Evolutionary conservation across 2,888 invertebrate species (phyloP), one percentile per base, ranked within the genome.

Genomic region (Trilocha varians): DNA sequence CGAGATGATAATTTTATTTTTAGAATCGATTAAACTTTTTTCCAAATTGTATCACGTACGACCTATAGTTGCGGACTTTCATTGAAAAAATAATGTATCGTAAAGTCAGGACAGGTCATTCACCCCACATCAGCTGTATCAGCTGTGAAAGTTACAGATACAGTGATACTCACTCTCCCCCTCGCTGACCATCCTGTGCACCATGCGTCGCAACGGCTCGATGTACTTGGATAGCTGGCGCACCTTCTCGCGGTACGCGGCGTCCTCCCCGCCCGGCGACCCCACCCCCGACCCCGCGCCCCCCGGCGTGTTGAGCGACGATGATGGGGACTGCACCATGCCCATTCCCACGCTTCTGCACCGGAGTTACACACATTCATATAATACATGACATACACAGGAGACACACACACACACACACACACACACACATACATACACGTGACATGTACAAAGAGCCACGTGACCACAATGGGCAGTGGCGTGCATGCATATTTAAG

Each of bases 211-310:
- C 16, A 98, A 80, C 0, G 98, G 97, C 60, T 97, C 98, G 53
- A 98, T 96, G 69, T 96, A 98, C 77, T 96, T 96, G 57, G 94
- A 95, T 18, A 98, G 88, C 65, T 97, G 96, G 18, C 95, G 91
- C 45, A 97, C 93, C 77, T 98, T 98, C 65, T 98, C 98, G 41
- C 96, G 82, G 69, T 98, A 98, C 1, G 94, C 92, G 42, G 94
- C 94, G 59, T 98, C 97, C 57, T 98, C 97, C 0, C 80, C 79
- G 1, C 82, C 71, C 42, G 86, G 84, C 2, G 85, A 84, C 0
- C 78, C 83, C 42, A 70, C 83, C 1, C 73, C 65, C 4, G 71
- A 80, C 1, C 72, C 65, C 5, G 72, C 77, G 0, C 82, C 80
- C 44, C 86, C 84, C 0, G 96, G 95, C 1, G 96, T 96, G 72